phyloP scores from a whole-genome alignment of 2,888 invertebrate species.

The Metopia argyrocephala region DNA sequence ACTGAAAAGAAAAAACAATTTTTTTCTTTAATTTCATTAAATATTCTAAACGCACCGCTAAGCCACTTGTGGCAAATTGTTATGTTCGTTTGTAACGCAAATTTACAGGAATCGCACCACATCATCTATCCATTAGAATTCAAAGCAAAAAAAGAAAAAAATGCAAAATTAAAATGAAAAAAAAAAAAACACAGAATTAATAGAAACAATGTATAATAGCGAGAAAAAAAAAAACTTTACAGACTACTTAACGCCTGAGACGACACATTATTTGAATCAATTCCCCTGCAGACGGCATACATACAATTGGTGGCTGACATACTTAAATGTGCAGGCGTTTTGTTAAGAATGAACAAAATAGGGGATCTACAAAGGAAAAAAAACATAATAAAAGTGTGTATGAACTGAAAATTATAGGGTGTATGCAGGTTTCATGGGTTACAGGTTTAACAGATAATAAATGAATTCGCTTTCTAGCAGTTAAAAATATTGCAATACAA shows the following conservation, averaged over 20 bases:
- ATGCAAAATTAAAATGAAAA: slow-evolving; percentile 10
- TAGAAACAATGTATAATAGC: slow-evolving; percentile 37
- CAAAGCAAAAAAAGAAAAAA: background rate
- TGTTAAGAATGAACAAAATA: background rate
- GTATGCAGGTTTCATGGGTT: no score
- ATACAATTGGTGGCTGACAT: slow-evolving; percentile 61
- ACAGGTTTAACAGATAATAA: no score
- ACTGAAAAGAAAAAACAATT: background rate
- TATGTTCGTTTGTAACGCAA: slow-evolving; percentile 48
- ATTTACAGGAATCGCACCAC: slow-evolving; percentile 54
- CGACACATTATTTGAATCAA: slow-evolving; percentile 62
- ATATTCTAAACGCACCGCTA: slow-evolving; percentile 64
- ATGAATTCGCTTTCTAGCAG: no score
- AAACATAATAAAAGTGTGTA: background rate
- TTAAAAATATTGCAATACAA: no score
- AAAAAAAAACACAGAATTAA: background rate
- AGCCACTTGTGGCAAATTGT: slow-evolving; percentile 65
- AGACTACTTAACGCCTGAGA: slow-evolving; percentile 64
- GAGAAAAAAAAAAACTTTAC: slow-evolving; percentile 46
- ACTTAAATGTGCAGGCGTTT: slow-evolving; percentile 51
- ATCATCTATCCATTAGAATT: slow-evolving; percentile 44
- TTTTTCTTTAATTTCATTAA: slow-evolving; percentile 21
- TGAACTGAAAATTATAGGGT: no score
- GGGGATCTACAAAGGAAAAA: background rate
- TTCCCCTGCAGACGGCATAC: slow-evolving; percentile 39